Conservation (phyloP, 1,140 invertebrate species). For the Paraescarpia echinospica region DNA sequence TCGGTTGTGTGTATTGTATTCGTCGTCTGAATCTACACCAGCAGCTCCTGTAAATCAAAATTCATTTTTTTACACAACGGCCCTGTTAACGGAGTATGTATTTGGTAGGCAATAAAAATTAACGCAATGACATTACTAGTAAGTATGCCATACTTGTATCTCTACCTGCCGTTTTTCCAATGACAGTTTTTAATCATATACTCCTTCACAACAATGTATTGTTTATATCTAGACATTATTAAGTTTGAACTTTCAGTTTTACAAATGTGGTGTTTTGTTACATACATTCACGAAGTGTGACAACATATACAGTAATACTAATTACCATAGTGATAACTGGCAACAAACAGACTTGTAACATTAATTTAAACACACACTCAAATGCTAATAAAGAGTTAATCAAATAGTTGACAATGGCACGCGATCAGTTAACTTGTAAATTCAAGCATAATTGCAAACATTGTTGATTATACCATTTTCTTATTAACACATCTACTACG, state of each 20-base stretch:
- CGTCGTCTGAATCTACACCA: constrained; percentile 42
- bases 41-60: constrained; percentile 42
- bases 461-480: not conserved
- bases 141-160: not conserved
- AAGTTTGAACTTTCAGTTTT: too few relatives aligned
- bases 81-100: not conserved
- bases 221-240: not conserved
- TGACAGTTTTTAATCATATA: not conserved
- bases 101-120: not conserved
- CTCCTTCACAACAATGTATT: too few relatives aligned
- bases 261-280: too few relatives aligned
- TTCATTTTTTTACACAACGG: not conserved
- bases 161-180: not conserved
- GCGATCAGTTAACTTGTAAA: not conserved
- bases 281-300: too few relatives aligned
- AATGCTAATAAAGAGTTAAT: too few relatives aligned
- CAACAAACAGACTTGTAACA: too few relatives aligned
- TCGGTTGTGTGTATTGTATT: constrained; percentile 51
- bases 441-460: not conserved
- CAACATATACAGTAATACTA: too few relatives aligned
- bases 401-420: too few relatives aligned
- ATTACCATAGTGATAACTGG: too few relatives aligned
- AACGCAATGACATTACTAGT: not conserved
- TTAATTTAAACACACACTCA: too few relatives aligned
- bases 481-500: too few relatives aligned